These are phyloP conservation scores for Hydroisotoma schaefferi DNA, from an alignment of 2,888 invertebrate species.

Conservation along the genomic window DNA sequence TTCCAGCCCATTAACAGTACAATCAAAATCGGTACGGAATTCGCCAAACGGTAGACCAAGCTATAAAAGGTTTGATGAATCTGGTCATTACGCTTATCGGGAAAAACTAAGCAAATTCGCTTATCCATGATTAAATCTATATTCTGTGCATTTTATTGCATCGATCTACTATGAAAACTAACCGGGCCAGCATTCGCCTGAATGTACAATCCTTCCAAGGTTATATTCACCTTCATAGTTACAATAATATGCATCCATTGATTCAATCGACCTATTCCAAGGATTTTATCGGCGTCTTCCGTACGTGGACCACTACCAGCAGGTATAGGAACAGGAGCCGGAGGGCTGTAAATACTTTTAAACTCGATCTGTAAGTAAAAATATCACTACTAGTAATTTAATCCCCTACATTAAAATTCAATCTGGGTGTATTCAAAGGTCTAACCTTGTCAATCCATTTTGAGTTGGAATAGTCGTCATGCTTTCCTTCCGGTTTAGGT, in stretches of 20 bases:
- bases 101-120: neutral
- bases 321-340: no score
- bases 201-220: neutral
- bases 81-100: neutral
- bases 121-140: neutral
- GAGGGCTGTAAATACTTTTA: neutral
- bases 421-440: no score
- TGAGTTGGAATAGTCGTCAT: no score
- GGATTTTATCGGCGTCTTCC: neutral
- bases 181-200: neutral
- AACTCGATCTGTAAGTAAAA: neutral
- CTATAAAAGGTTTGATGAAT: neutral
- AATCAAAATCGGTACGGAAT: neutral
- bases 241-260: neutral
- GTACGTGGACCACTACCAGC: no score
- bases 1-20: neutral
- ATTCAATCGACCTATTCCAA: neutral
- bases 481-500: no score
- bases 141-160: no score
- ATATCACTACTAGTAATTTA: no score
- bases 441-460: no score
- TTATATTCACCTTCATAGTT: neutral
- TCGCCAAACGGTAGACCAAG: neutral
- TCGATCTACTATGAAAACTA: neutral
- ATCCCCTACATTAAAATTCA: no score